Base-by-base conservation (phyloP, 2,888 invertebrate genomes). In the Agrochola circellaris region DNA sequence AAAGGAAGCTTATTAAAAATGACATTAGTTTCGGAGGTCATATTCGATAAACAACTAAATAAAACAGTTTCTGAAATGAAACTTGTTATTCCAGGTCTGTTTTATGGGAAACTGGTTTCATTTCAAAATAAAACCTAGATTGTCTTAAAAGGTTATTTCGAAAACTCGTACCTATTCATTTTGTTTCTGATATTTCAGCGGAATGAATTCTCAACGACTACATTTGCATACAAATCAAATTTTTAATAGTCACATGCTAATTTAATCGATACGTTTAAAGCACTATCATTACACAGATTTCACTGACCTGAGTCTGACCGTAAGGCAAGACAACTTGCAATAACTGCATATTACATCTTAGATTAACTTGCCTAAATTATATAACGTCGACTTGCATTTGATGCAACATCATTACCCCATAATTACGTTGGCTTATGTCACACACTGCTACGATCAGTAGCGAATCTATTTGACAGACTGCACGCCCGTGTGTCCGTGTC, bases 381-480 rank as follows among this genome's bases (percentile, higher is more conserved):
- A 62, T 83, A 83, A 86, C 66, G 26, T 60, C 34, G 45, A 69
- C 15, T 42, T 83, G 74, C 77, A 83, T 83, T 83, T 74, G 68
- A 69, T 86, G 78, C 74, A 86, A 83, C 73, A 62, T 77, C 60
- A 70, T 79, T 76, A 75, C 62, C 64, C 61, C 65, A 79, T 72
- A 76, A 81, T 76, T 73, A 73, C 51, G 65, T 42, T 48, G 20
- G 13, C 58, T 71, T 70, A 61, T 67, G 69, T 51, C 74, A 83
- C 72, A 72, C 38, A 78, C 48, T 11, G 74, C 60, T 60, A 62
- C 60, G 26, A 73, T 65, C 64, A 56, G 54, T 64, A 56, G 69
- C 48, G 42, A 70, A 86, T 72, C 23, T 30, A 42, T 26, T 77
- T 60, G 58, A 65, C n/a, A 42, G 60, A 58, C 71, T 58, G n/a